Evolutionary conservation across 2,113 vertebrate species (phyloP).

Genomic region (Alces alces): DNA sequence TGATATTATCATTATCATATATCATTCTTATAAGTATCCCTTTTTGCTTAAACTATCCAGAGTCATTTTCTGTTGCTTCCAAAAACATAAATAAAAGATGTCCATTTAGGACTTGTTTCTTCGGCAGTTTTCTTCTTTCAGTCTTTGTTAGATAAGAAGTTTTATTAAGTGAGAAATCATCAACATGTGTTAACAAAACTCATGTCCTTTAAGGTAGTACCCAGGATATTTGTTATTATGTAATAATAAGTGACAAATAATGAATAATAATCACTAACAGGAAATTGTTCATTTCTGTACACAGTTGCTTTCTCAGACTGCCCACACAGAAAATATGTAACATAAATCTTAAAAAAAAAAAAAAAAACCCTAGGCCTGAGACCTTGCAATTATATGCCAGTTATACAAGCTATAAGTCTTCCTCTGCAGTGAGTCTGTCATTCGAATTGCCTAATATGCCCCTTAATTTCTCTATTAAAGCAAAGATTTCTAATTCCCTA

Average conservation of each 20-base stretch:
- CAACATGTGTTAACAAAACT: background rate
- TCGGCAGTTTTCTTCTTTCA: background rate
- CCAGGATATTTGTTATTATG: background rate
- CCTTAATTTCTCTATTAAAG: background rate
- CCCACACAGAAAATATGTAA: background rate
- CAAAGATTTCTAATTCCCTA: background rate
- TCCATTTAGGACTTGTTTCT: background rate
- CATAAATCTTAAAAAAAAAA: background rate
- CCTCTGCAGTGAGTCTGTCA: constrained; percentile 24
- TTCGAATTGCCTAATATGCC: background rate
- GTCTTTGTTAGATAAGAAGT: background rate
- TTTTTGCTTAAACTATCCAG: background rate
- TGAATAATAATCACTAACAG: background rate
- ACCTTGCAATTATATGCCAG: constrained; percentile 25
- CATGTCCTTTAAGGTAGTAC: background rate
- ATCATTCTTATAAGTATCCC: background rate
- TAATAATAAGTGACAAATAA: background rate
- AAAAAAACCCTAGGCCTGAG: background rate
- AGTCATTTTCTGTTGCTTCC: background rate
- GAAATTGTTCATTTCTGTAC: background rate
- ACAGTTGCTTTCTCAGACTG: background rate
- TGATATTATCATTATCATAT: background rate
- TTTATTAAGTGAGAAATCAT: background rate
- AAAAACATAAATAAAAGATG: background rate
- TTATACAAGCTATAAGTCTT: background rate